phyloP scores from a whole-genome alignment of 2,888 invertebrate genomes.

The Eutolmus rufibarbis region DNA sequence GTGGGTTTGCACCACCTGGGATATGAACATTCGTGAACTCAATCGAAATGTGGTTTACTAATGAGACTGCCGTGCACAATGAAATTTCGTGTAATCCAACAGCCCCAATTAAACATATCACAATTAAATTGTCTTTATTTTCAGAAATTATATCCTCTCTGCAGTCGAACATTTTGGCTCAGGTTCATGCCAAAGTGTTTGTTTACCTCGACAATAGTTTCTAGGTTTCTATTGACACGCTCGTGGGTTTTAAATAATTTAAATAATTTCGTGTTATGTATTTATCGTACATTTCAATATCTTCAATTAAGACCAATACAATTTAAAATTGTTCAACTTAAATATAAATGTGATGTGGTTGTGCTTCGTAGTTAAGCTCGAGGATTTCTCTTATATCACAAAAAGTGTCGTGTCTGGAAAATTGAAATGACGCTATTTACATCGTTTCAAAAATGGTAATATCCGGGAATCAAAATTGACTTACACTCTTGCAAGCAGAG shows the following conservation, averaged over 20 bases:
- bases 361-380: neutral
- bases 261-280: neutral
- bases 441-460: neutral
- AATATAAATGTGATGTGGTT: neutral
- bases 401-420: neutral
- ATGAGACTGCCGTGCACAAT: slow-evolving; percentile 8
- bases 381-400: neutral
- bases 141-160: neutral
- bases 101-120: neutral
- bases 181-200: neutral
- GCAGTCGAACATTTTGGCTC: neutral
- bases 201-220: neutral
- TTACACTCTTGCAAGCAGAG: neutral
- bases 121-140: slow-evolving; percentile 2
- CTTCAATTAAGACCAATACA: neutral
- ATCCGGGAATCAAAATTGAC: neutral
- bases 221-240: neutral
- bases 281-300: neutral
- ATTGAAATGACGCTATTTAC: neutral
- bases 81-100: neutral
- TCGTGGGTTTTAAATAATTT: neutral
- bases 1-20: slow-evolving; percentile 8
- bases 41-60: slow-evolving; percentile 22
- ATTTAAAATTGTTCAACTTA: neutral
- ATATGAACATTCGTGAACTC: neutral